Evolutionary conservation across 2,888 invertebrate species (phyloP).

Genomic region (Microctonus hyperodae): DNA sequence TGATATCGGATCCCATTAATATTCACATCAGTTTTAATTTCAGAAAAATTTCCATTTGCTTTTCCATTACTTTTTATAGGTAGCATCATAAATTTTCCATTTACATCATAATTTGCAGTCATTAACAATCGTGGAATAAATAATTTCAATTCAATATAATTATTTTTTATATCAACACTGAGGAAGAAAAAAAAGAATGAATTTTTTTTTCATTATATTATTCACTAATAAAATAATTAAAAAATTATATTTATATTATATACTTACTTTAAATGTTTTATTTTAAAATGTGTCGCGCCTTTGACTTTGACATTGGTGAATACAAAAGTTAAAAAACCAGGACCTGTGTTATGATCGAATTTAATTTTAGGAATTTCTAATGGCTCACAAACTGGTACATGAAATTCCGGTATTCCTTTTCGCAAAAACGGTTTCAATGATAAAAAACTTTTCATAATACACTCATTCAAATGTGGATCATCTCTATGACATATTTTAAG

Average conservation of each 20-base stretch:
- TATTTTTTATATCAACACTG: slow-evolving; percentile 68
- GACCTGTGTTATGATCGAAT: slow-evolving; percentile 73
- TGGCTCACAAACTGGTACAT: slow-evolving; percentile 76
- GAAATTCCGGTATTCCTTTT: slow-evolving; percentile 73
- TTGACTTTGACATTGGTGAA: slow-evolving; percentile 71
- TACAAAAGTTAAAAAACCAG: slow-evolving; percentile 73
- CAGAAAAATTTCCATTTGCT: slow-evolving; percentile 73
- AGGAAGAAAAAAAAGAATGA: slow-evolving; percentile 41
- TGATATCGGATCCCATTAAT: slow-evolving; percentile 69
- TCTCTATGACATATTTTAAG: slow-evolving; percentile 73
- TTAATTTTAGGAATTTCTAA: slow-evolving; percentile 73
- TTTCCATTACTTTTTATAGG: slow-evolving; percentile 75
- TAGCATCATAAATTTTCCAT: slow-evolving; percentile 77
- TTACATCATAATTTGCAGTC: slow-evolving; percentile 71
- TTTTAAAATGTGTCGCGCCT: slow-evolving; percentile 71
- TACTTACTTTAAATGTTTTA: slow-evolving; percentile 72
- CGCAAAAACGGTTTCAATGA: slow-evolving; percentile 67
- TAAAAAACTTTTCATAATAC: slow-evolving; percentile 70
- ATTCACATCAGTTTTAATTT: slow-evolving; percentile 71
- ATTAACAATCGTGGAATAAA: slow-evolving; percentile 72
- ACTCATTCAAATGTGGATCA: slow-evolving; percentile 70
- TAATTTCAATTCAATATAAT: slow-evolving; percentile 69
- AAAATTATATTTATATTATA: slow-evolving; percentile 34
- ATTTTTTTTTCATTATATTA: slow-evolving; percentile 33
- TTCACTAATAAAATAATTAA: background rate